These are phyloP conservation scores for Drosophila robusta DNA, from an alignment of 2,888 invertebrate genomes.

Conservation along the genomic window DNA sequence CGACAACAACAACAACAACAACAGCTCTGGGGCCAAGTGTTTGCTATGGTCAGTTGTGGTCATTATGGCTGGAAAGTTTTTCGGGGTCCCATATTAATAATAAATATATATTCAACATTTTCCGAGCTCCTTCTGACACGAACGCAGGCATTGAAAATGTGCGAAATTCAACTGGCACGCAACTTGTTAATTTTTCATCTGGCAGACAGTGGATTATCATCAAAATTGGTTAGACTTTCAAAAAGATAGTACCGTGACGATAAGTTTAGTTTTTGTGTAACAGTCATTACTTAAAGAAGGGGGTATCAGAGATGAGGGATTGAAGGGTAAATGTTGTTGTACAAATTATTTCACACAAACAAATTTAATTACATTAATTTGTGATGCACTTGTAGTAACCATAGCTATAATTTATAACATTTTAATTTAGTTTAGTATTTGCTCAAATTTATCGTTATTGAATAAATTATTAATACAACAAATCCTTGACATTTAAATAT, in stretches of 20 bases:
- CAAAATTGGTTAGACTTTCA: constrained; percentile 7
- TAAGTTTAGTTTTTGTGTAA: background rate
- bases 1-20: constrained; percentile 15
- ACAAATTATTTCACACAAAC: too few relatives aligned
- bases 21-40: constrained; percentile 6
- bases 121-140: constrained; percentile 4
- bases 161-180: constrained; percentile 52
- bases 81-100: constrained; percentile 53
- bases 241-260: constrained; percentile 9
- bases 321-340: too few relatives aligned
- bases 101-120: constrained; percentile 32
- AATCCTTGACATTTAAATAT: too few relatives aligned
- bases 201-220: constrained; percentile 10
- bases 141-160: constrained; percentile 35
- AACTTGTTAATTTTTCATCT: constrained; percentile 59
- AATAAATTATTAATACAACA: too few relatives aligned
- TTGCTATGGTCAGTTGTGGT: constrained; percentile 55
- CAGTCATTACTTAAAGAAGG: background rate
- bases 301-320: too few relatives aligned
- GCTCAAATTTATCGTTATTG: too few relatives aligned
- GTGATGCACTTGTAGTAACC: too few relatives aligned
- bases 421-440: too few relatives aligned
- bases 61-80: constrained; percentile 42
- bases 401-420: too few relatives aligned
- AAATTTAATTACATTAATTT: too few relatives aligned